A percentile compares a stretch with the other conserved stretches of the same genome.
These are phyloP conservation scores for Camponotus pennsylvanicus DNA, from an alignment of 1,140 invertebrate genomes.

Conservation along the genomic window DNA sequence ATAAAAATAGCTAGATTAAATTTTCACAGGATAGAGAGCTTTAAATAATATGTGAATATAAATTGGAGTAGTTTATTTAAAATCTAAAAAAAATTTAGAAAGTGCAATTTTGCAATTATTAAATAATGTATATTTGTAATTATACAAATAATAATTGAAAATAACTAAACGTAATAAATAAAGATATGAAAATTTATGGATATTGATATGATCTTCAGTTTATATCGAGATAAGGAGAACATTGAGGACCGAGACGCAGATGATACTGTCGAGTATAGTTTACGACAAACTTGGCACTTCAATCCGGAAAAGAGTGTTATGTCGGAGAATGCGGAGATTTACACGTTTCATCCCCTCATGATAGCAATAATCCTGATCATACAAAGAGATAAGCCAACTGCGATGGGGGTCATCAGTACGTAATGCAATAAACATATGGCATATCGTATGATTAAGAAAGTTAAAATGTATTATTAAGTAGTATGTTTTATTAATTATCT, in stretches of 20 bases:
- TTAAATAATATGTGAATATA: not conserved
- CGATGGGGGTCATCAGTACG: slow-evolving; percentile 88
- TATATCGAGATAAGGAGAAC: slow-evolving; percentile 92
- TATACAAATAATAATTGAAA: not conserved
- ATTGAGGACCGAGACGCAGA: slow-evolving; percentile 89
- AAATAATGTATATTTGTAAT: not conserved
- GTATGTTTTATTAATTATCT: too few species aligned
- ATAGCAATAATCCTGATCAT: slow-evolving; percentile 86
- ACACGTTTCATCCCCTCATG: slow-evolving; percentile 88
- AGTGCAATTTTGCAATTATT: not conserved
- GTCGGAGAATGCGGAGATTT: slow-evolving; percentile 90
- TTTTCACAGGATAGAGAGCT: not conserved
- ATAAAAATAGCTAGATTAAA: not conserved
- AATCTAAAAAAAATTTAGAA: not conserved
- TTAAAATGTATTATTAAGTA: not conserved
- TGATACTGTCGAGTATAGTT: slow-evolving; percentile 90
- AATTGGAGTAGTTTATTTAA: not conserved
- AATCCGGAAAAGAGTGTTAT: slow-evolving; percentile 87
- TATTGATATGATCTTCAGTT: slow-evolving; percentile 83
- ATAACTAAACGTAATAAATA: not conserved
- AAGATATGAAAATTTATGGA: not conserved
- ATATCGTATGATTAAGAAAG: not conserved
- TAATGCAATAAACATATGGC: not conserved
- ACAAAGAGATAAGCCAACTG: slow-evolving; percentile 87
- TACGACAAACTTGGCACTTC: slow-evolving; percentile 89